phyloP scores from a whole-genome alignment of 2,888 invertebrate genomes.

The Lymantria monacha region DNA sequence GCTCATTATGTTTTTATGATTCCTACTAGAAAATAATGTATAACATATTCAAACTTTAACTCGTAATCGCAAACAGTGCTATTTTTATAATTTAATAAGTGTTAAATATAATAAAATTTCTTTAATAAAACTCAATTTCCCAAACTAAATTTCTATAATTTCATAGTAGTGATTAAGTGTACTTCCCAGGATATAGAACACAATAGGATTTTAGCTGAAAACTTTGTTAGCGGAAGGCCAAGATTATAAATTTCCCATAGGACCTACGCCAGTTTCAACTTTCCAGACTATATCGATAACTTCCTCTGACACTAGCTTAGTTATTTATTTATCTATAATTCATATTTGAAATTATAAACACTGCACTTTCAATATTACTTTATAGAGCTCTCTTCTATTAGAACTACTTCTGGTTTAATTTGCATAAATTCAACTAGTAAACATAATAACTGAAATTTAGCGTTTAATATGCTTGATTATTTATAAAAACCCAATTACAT shows the following conservation, averaged over 20 bases:
- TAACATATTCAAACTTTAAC: too few relatives aligned
- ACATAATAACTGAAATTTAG: too few relatives aligned
- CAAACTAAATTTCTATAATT: conserved; percentile 39
- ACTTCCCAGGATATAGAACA: conserved; percentile 62
- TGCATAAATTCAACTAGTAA: too few relatives aligned
- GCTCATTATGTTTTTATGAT: too few relatives aligned
- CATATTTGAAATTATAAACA: conserved; percentile 26
- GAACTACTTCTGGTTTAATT: too few relatives aligned
- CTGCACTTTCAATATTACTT: not conserved
- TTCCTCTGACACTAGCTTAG: conserved; percentile 58
- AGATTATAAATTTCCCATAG: conserved; percentile 79
- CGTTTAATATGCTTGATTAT: too few relatives aligned
- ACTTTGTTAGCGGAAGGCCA: conserved; percentile 78
- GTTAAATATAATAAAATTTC: too few relatives aligned
- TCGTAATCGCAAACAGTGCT: too few relatives aligned
- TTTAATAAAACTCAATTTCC: conserved; percentile 13
- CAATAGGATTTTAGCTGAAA: conserved; percentile 79
- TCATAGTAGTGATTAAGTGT: conserved; percentile 63
- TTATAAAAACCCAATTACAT: too few relatives aligned
- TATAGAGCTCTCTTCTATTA: not conserved
- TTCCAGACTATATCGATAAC: conserved; percentile 72
- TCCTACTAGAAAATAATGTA: too few relatives aligned
- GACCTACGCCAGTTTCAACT: conserved; percentile 75
- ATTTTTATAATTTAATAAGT: too few relatives aligned
- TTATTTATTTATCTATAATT: conserved; percentile 50